Evolutionary conservation across 2,797 vertebrate genomes (phyloP).

Genomic region (Pangasius larnaudii): DNA sequence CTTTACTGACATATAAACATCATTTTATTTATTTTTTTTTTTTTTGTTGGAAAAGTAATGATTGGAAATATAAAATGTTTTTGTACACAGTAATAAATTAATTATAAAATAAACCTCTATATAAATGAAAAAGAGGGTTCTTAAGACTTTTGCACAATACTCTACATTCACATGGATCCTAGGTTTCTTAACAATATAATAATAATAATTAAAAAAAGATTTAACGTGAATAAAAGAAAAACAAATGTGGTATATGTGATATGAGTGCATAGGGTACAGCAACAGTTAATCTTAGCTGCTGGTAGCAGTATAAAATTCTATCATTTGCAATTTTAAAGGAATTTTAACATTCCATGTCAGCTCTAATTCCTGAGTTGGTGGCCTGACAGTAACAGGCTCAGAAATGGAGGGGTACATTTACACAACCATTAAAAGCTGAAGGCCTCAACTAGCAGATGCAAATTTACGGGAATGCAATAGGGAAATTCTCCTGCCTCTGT

Average conservation of each 20-base stretch:
- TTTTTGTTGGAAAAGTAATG: too few relatives aligned
- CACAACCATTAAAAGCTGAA: background rate
- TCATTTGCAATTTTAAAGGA: background rate
- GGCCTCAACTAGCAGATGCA: background rate
- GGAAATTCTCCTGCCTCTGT: background rate
- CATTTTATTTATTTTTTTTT: too few relatives aligned
- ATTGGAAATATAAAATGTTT: too few relatives aligned
- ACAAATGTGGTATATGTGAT: background rate
- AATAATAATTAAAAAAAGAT: background rate
- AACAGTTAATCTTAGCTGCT: background rate
- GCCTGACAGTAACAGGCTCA: background rate
- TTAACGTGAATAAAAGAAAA: background rate
- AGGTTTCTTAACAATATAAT: background rate
- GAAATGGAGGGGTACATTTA: constrained; percentile 8
- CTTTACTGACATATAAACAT: too few relatives aligned
- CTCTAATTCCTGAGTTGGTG: background rate
- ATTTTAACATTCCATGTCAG: background rate
- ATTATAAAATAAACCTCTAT: background rate
- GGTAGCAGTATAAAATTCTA: background rate
- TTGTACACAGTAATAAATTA: too few relatives aligned
- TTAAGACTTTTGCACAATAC: background rate
- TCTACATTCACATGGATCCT: background rate
- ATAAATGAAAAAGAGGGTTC: background rate
- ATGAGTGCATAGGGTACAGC: background rate
- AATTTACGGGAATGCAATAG: constrained; percentile 1